Evolutionary conservation across 2,888 invertebrate species (phyloP).

Genomic region (Phyllotreta striolata): DNA sequence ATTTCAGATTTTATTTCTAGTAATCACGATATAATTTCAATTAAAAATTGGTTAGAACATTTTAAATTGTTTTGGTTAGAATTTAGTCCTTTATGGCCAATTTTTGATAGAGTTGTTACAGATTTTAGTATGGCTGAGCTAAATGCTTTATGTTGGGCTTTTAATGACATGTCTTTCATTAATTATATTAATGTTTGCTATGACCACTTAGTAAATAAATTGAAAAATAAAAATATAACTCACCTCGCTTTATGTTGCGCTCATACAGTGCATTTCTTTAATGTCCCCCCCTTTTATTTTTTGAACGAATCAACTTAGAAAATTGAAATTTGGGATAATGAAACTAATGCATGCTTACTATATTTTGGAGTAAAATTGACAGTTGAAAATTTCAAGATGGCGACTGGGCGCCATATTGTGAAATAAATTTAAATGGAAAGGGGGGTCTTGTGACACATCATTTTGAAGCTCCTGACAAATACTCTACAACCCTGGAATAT

Average conservation of each 20-base stretch:
- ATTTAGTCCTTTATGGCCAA: conserved; percentile 17
- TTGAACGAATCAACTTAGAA: too few species aligned
- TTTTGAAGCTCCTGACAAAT: too few species aligned
- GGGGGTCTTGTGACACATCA: too few species aligned
- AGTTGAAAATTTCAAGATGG: too few species aligned
- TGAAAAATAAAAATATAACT: conserved; percentile 9
- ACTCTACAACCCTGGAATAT: too few species aligned
- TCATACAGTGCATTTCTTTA: too few species aligned
- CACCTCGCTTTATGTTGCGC: conserved; percentile 28
- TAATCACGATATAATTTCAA: conserved; percentile 15
- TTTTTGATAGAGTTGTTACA: conserved; percentile 18
- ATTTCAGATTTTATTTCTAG: conserved; percentile 23
- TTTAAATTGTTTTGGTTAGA: conserved; percentile 18
- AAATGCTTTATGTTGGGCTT: conserved; percentile 21
- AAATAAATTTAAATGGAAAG: too few species aligned
- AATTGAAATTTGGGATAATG: too few species aligned
- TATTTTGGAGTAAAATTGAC: too few species aligned
- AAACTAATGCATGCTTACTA: too few species aligned
- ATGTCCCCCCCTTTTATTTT: too few species aligned
- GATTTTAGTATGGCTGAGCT: conserved; percentile 27
- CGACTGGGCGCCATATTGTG: too few species aligned
- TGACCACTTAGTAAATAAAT: conserved; percentile 9
- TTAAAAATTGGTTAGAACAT: conserved; percentile 17
- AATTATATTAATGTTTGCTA: conserved; percentile 18
- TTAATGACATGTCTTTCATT: conserved; percentile 21